phyloP scores from a whole-genome alignment of 2,113 vertebrate genomes.

The Elephantulus edwardii region DNA sequence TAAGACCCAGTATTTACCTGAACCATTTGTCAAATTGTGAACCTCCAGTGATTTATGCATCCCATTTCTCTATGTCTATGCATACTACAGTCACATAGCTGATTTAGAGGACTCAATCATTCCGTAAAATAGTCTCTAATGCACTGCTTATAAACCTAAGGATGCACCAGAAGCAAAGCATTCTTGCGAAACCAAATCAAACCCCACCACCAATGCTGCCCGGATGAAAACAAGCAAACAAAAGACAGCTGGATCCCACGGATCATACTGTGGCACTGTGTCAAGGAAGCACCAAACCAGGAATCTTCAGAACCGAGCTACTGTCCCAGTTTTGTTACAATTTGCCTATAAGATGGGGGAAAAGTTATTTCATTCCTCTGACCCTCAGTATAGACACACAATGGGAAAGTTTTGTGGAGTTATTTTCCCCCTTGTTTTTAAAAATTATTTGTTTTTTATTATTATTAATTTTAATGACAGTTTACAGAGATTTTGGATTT shows the following conservation, averaged over 20 bases:
- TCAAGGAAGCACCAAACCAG: neutral
- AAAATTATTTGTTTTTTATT: too few species aligned
- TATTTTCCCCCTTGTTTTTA: too few species aligned
- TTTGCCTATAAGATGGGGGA: neutral
- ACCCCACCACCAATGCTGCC: neutral
- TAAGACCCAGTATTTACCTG: conserved; percentile 70
- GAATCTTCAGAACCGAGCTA: neutral
- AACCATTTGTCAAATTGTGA: conserved; percentile 78
- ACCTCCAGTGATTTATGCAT: conserved; percentile 70
- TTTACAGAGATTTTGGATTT: too few species aligned
- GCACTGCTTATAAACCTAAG: neutral
- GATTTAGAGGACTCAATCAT: neutral
- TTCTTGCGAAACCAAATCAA: conserved; percentile 42
- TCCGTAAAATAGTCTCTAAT: neutral
- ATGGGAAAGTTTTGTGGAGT: neutral
- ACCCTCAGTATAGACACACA: neutral
- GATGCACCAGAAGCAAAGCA: conserved; percentile 14
- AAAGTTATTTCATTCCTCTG: conserved; percentile 9
- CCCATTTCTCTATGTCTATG: conserved; percentile 14
- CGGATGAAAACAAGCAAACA: neutral
- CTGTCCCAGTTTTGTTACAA: neutral
- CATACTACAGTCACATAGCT: neutral
- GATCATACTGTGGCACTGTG: neutral
- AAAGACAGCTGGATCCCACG: neutral
- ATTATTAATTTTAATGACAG: too few species aligned